phyloP scores from a whole-genome alignment of 2,888 invertebrate species.

The Zonitis immaculata region DNA sequence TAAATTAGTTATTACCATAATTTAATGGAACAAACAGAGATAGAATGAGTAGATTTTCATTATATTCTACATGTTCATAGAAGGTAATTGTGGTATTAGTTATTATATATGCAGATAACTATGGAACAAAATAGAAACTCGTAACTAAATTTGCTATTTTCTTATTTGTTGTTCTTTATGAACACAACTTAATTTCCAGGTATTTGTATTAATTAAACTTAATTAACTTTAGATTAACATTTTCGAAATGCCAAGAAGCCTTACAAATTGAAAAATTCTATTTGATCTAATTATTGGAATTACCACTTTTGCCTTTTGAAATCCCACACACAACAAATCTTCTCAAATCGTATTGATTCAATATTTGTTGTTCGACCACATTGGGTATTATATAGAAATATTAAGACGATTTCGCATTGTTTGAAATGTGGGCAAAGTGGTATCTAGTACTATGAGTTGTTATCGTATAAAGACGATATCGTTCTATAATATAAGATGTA shows the following conservation, averaged over 20 bases:
- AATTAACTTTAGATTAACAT: not conserved
- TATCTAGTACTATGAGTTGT: too few species aligned
- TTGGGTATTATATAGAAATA: too few species aligned
- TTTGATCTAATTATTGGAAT: not conserved
- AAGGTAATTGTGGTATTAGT: not conserved
- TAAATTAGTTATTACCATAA: not conserved
- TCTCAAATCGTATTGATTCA: too few species aligned
- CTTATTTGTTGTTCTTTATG: not conserved
- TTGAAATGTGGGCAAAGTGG: too few species aligned
- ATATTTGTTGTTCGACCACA: too few species aligned
- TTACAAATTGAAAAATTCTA: not conserved
- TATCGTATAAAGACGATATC: conserved; percentile 13
- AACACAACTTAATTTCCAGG: not conserved
- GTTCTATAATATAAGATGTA: conserved; percentile 8
- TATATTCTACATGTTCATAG: conserved; percentile 1
- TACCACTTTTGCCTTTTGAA: not conserved
- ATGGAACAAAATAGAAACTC: not conserved
- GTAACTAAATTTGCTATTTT: not conserved
- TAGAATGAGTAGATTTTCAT: not conserved
- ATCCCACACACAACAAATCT: not conserved
- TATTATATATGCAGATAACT: not conserved
- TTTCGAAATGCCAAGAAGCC: not conserved
- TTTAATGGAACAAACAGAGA: conserved; percentile 7
- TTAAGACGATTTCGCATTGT: too few species aligned
- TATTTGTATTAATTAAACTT: not conserved